Conservation (phyloP, 2,888 invertebrate genomes). For the Orchesellides sinensis region DNA sequence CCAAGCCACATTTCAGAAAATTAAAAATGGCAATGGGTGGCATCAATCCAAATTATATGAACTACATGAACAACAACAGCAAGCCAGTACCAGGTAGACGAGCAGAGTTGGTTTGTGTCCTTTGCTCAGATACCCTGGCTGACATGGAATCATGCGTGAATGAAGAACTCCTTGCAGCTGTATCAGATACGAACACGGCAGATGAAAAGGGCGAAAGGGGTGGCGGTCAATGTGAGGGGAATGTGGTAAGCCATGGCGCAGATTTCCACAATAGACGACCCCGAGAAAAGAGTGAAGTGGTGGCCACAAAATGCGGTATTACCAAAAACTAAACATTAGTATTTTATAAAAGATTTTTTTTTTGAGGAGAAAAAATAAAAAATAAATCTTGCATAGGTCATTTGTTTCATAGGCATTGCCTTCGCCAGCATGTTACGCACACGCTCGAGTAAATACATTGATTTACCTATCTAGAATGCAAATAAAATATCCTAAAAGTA, state of each 20-base stretch:
- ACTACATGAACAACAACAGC: too few species aligned
- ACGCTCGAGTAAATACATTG: constrained; percentile 37
- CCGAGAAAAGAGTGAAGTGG: constrained; percentile 36
- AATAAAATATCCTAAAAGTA: too few species aligned
- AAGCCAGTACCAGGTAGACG: constrained; percentile 22
- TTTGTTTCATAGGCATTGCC: constrained; percentile 63
- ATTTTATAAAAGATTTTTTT: too few species aligned
- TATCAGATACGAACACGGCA: background rate
- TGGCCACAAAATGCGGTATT: constrained; percentile 62
- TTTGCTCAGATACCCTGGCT: constrained; percentile 21
- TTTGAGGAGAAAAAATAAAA: too few species aligned
- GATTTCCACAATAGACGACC: too few species aligned
- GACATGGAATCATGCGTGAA: constrained; percentile 13
- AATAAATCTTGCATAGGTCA: too few species aligned
- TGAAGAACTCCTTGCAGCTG: background rate
- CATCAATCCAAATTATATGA: too few species aligned
- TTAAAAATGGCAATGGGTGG: background rate
- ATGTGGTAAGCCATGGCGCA: background rate
- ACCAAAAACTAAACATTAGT: too few species aligned
- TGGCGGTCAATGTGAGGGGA: background rate
- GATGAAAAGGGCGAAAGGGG: background rate
- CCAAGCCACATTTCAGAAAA: background rate
- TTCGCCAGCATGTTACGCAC: constrained; percentile 47
- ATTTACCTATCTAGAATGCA: too few species aligned
- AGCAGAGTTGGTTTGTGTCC: constrained; percentile 42